phyloP scores from a whole-genome alignment of 2,888 invertebrate genomes.

The Heliconius cydno region DNA sequence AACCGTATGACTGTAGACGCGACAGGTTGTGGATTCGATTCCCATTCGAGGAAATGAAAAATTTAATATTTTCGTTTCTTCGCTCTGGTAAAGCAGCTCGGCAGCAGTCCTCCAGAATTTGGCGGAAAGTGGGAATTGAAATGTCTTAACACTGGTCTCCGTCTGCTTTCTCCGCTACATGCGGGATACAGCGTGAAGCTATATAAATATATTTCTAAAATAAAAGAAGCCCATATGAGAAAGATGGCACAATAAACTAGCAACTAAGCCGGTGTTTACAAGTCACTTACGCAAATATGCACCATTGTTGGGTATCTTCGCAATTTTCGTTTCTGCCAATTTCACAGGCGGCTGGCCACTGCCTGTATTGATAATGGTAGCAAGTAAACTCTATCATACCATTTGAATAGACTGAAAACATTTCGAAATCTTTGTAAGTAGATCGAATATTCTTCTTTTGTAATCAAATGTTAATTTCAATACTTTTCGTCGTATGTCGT shows the following conservation, averaged over 20 bases:
- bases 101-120: too few relatives aligned
- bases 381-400: conserved; percentile 50
- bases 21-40: too few relatives aligned
- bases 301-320: conserved; percentile 52
- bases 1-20: too few relatives aligned
- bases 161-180: too few relatives aligned
- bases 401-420: conserved; percentile 55
- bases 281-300: conserved; percentile 54
- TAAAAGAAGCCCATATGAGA: conserved; percentile 28
- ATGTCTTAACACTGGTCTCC: too few relatives aligned
- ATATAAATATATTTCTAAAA: neutral
- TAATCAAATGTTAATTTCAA: neutral
- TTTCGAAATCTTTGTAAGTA: conserved; percentile 23
- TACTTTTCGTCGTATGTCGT: neutral
- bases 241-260: conserved; percentile 45
- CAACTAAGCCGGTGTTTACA: conserved; percentile 39
- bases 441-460: conserved; percentile 17
- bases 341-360: conserved; percentile 59
- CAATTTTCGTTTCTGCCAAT: conserved; percentile 64
- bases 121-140: too few relatives aligned
- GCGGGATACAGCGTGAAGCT: too few relatives aligned
- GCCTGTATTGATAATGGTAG: conserved; percentile 51
- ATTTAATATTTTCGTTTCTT: too few relatives aligned
- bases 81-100: too few relatives aligned
- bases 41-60: too few relatives aligned